Base-by-base conservation (phyloP, 1,140 invertebrate species). In the Sminthurinus signatus region DNA sequence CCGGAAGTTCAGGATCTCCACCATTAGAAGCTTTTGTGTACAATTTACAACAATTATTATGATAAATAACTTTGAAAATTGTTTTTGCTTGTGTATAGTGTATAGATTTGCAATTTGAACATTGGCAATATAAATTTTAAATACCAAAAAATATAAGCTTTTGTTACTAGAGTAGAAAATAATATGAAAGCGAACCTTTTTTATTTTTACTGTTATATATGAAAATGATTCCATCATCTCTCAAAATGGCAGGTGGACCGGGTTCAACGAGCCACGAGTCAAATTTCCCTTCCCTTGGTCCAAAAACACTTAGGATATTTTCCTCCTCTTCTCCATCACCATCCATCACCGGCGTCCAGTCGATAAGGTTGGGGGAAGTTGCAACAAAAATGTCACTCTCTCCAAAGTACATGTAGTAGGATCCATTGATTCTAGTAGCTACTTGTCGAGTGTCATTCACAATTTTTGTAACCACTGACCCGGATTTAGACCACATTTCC, bases 401-500 rank as follows among this genome's bases (percentile, higher is more conserved):
- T 27, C 65, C 69, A 31, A 36, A 70, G 42, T 70, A 70, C 69
- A 70, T 70, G 62, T 62, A 70, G 29, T 65, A 70, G 8, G 56
- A 50, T 14, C 58, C 62, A 25, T 70, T 58, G 42, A 70, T 63
- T 56, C 55, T 64, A 1, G 32, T 42, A n/a, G 69, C 69, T 12
- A 65, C 43, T 42, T 65, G 63, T 48, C 28, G 39, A 5, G 55
- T 58, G 17, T 58, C 48, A 2, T 29, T 39, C n/a, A n/a, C n/a
- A 21, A 27, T 23, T 3, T 4, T 56, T 1, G 62, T 51, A 8
- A 70, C 69, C n/a, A 70, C 64, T 25, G 69, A 55, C 1, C 69
- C 65, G 15, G 69, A 61, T 39, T 70, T 70, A 1, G 69, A 70
- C 69, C 65, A 70, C 17, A 62, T 3, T 28, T 67, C 62, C 2